Conservation (phyloP, 2,888 invertebrate species). For the Tenthredo mesomela region DNA sequence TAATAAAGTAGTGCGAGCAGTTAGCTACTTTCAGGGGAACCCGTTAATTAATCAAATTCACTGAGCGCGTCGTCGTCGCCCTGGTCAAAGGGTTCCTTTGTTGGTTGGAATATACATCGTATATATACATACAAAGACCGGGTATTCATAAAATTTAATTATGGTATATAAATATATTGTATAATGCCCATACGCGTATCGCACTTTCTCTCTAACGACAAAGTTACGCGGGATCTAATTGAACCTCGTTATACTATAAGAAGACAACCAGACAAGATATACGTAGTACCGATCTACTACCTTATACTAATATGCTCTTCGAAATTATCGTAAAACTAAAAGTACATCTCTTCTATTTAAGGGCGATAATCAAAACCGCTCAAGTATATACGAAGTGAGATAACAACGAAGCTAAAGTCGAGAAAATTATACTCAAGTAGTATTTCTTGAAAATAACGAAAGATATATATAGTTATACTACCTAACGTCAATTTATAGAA, state of each 20-base stretch:
- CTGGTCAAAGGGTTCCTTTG: slow-evolving; percentile 48
- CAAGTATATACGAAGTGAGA: background rate
- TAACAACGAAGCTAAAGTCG: background rate
- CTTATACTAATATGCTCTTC: background rate
- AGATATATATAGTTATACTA: too few relatives aligned
- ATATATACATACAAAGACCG: background rate
- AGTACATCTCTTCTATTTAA: background rate
- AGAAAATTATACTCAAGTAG: too few relatives aligned
- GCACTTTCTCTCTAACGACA: background rate
- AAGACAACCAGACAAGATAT: background rate
- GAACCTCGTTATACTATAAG: slow-evolving; percentile 1
- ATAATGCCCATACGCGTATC: background rate
- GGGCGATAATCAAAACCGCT: background rate
- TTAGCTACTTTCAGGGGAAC: slow-evolving; percentile 39
- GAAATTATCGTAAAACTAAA: background rate
- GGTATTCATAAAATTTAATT: slow-evolving; percentile 13
- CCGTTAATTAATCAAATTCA: slow-evolving; percentile 50
- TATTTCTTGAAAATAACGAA: too few relatives aligned
- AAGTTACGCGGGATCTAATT: background rate
- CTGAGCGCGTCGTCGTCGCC: slow-evolving; percentile 31
- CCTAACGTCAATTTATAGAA: too few relatives aligned
- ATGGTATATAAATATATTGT: background rate
- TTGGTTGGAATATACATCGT: background rate
- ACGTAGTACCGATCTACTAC: too few relatives aligned
- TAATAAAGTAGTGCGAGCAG: slow-evolving; percentile 41